Evolutionary conservation across 2,797 vertebrate genomes (phyloP).

Genomic region (Spea hammondii): DNA sequence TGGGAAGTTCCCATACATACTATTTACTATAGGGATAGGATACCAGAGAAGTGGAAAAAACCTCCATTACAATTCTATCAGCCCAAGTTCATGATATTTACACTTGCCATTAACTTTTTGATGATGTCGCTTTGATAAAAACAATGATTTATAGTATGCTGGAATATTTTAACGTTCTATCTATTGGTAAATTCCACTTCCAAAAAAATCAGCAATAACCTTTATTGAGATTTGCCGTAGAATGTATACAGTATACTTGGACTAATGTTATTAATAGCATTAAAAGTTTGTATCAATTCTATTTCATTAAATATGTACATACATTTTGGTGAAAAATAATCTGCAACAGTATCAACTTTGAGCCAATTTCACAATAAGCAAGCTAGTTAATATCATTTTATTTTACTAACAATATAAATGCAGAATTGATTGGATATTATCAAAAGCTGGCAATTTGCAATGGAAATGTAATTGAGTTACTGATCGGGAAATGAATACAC

Average conservation of each 20-base stretch:
- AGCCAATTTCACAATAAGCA: conserved; percentile 27
- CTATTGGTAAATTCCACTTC: no score
- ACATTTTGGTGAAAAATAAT: not conserved
- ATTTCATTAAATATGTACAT: conserved; percentile 10
- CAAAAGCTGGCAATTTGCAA: conserved; percentile 58
- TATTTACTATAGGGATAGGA: no score
- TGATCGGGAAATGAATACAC: conserved; percentile 58
- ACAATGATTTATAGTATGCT: no score
- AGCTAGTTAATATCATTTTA: conserved; percentile 52
- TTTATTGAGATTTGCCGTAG: no score
- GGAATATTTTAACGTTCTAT: no score
- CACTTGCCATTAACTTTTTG: no score
- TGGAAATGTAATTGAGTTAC: conserved; percentile 60
- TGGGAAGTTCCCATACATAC: no score
- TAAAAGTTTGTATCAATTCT: conserved; percentile 7
- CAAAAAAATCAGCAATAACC: no score
- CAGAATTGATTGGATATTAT: conserved; percentile 59
- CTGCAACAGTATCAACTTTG: not conserved
- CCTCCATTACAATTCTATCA: no score
- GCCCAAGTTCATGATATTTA: no score
- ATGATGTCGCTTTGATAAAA: no score
- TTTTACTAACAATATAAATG: conserved; percentile 57
- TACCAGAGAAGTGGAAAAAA: no score
- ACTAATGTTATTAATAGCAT: not conserved
- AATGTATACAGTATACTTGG: not conserved